Evolutionary conservation across 2,797 vertebrate species (phyloP), one percentile per base, ranked within the genome.

Genomic region (Taenioides sp.): DNA sequence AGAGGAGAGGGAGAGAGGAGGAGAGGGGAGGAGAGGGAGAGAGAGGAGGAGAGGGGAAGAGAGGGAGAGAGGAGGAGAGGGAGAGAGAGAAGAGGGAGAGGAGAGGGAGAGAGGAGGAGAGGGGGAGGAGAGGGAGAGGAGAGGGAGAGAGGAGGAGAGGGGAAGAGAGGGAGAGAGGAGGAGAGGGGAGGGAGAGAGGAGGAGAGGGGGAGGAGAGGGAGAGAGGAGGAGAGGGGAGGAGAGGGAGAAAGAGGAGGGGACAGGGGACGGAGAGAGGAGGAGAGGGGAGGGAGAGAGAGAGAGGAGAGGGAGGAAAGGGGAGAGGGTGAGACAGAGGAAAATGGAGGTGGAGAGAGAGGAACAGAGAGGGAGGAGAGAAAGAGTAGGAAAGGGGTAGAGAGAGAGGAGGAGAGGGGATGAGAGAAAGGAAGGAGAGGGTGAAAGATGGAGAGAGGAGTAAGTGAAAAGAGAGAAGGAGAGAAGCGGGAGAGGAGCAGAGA

Each of bases 71-170:
- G 31, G 31, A 34, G 5, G 7, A 34, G 7, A 7, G 6, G 7
- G 31, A 34, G 31, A 31, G 28, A 5, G 31, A 34, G 31, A 6
- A 34, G 31, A 34, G 1, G 7, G 6, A 6, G 7, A 7, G 7
- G 31, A 34, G 7, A 7, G 6, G 7, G 31, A 7, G 31, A 34
- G 31, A 7, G 31, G 31, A 34, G 31, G 31, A 34, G 31, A 34
- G 31, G 6, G 67, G 69, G 79, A 72, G 81, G 77, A 84, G 80
- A 79, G 75, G 66, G 50, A 62, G 71, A 74, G 71, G 28, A 73
- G 58, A 58, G 70, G 12, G 64, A 7, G 4, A 5, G 5, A 31
- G 5, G 28, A 5, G 28, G 28, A 5, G 3, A 5, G 4, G 5
- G 28, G 5, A 4, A 31, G 28, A 31, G 28, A 5, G 5, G 28